A percentile compares a stretch with the other conserved stretches of the same genome.
phyloP scores from a whole-genome alignment of 2,888 invertebrate genomes.

The Catotricha subobsoleta region DNA sequence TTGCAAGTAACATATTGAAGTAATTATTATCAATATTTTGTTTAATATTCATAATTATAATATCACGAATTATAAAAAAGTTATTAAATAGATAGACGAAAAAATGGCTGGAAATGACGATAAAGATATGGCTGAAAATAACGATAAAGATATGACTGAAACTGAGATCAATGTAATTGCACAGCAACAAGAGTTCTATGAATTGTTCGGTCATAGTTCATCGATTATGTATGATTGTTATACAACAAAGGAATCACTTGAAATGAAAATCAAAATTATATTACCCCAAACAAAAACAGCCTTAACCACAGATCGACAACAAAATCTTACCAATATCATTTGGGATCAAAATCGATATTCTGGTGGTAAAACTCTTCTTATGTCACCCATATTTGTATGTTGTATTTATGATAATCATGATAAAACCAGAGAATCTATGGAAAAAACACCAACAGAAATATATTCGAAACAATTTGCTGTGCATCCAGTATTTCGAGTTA shows the following conservation, averaged over 20 bases:
- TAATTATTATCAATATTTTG: too few species aligned
- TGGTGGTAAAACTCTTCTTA: slow-evolving; percentile 18
- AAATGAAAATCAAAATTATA: slow-evolving; percentile 1
- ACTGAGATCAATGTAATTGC: not conserved
- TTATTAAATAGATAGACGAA: too few species aligned
- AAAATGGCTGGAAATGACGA: slow-evolving; percentile 2
- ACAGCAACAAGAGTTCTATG: slow-evolving; percentile 6
- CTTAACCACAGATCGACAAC: not conserved
- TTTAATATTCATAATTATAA: too few species aligned
- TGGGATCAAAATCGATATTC: slow-evolving; percentile 20
- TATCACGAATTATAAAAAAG: too few species aligned
- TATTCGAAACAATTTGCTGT: slow-evolving; percentile 13
- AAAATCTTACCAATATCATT: not conserved
- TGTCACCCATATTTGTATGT: slow-evolving; percentile 21
- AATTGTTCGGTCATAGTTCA: slow-evolving; percentile 5
- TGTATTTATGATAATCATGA: not conserved
- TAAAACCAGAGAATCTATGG: not conserved
- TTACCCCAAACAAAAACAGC: not conserved
- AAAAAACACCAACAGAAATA: not conserved
- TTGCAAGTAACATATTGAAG: too few species aligned
- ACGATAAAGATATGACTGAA: not conserved
- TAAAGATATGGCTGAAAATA: not conserved
- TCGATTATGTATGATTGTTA: slow-evolving; percentile 3
- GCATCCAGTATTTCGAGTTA: slow-evolving; percentile 22
- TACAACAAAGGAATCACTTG: slow-evolving; percentile 1